Evolutionary conservation across 2,888 invertebrate species (phyloP), one percentile per base, ranked within the genome.

Genomic region (Ptychoptera contaminata): DNA sequence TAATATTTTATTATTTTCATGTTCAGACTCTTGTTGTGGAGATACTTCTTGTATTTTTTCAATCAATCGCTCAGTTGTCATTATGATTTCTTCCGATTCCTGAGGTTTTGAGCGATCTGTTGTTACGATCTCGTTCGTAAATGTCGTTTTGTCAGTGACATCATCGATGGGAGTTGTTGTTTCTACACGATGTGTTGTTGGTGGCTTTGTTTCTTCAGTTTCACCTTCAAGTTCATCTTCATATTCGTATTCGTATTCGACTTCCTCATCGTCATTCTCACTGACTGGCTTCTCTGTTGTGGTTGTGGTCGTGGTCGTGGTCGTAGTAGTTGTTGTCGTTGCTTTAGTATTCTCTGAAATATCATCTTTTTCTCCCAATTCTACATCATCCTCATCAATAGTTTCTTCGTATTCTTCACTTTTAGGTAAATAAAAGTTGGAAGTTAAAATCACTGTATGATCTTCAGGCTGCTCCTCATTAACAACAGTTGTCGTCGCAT

Each of bases 401-500:
- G 50, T 48, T 16, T 61, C 65, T 42, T 56, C 52, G 51, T 64
- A 61, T 41, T 60, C 62, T 38, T 52, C 55, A 16, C 60, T 59
- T 37, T 55, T 60, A 9, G 56, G 55, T 6, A 57, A 49, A 45
- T 52, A 56, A 42, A 57, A 57, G 42, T 58, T 56, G 1, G 55
- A 55, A 8, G 55, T 56, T n/a, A 58, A 45, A 41, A 57, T 63
- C 37, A 47, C 58, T 41, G 53, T 56, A 46, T 56, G 50, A 14
- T 49, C 46, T 9, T 48, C 47, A 12, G 52, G 50, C 7, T 32
- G 30, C 4, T 31, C 40, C 10, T 16, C 11, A 14, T n/a, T 15
- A 15, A 15, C 40, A 15, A 34, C 10, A 32, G 40, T 11, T 2
- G 40, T 30, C 1, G 16, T 35, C 42, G 42, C 16, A 16, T 34